These are phyloP conservation scores for Formica exsecta DNA, from an alignment of 1,140 invertebrate species.

Conservation along the genomic window DNA sequence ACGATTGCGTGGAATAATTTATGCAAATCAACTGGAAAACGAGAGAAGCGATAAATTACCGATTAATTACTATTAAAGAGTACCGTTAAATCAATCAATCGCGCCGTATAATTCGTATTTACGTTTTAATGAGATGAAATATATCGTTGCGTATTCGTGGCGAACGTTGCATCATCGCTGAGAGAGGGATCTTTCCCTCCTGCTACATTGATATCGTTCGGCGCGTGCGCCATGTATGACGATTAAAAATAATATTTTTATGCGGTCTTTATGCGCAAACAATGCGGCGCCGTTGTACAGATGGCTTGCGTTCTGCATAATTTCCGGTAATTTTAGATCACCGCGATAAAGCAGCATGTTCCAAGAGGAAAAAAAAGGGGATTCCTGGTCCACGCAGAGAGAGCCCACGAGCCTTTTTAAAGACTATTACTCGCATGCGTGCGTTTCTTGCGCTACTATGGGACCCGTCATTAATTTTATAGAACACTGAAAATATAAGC, in stretches of 20 bases:
- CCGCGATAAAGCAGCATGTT: slow-evolving; percentile 48
- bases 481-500: slow-evolving; percentile 6
- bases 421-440: slow-evolving; percentile 53
- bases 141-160: not conserved
- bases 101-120: slow-evolving; percentile 47
- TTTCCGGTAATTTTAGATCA: slow-evolving; percentile 65
- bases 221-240: slow-evolving; percentile 29
- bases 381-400: not conserved
- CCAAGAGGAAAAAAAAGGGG: slow-evolving; percentile 25
- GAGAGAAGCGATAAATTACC: slow-evolving; percentile 38
- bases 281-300: slow-evolving; percentile 51
- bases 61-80: slow-evolving; percentile 60
- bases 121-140: slow-evolving; percentile 44
- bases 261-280: slow-evolving; percentile 53
- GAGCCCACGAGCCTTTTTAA: slow-evolving; percentile 17
- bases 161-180: not conserved
- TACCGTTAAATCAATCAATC: slow-evolving; percentile 54
- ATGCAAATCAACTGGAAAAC: slow-evolving; percentile 43
- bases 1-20: slow-evolving; percentile 44
- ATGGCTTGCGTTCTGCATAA: slow-evolving; percentile 61
- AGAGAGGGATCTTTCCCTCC: not conserved
- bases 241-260: slow-evolving; percentile 64
- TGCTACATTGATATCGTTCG: not conserved
- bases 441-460: slow-evolving; percentile 30
- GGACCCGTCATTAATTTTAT: slow-evolving; percentile 47